phyloP scores from a whole-genome alignment of 1,140 invertebrate species.

The Calephelis virginiensis region DNA sequence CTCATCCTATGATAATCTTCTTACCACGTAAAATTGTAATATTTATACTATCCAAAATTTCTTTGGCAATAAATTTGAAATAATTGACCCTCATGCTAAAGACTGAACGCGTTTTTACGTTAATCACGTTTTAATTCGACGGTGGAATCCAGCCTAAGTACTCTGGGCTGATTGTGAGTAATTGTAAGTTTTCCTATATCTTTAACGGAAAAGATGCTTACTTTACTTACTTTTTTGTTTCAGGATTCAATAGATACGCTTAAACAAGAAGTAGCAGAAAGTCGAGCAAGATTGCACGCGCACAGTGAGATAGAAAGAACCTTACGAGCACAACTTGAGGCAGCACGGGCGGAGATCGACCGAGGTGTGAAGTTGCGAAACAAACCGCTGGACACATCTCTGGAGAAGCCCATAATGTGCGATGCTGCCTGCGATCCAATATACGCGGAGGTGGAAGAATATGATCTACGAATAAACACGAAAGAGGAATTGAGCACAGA shows the following conservation, averaged over 20 bases:
- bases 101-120: too few relatives aligned
- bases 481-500: constrained; percentile 67
- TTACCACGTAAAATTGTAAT: too few relatives aligned
- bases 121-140: too few relatives aligned
- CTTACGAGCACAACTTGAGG: constrained; percentile 62
- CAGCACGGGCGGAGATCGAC: constrained; percentile 55
- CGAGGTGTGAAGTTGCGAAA: constrained; percentile 13
- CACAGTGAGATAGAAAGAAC: constrained; percentile 68
- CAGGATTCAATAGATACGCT: constrained; percentile 69
- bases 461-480: constrained; percentile 49
- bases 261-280: constrained; percentile 71
- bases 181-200: too few relatives aligned
- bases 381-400: not conserved
- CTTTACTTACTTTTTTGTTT: constrained; percentile 29
- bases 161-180: too few relatives aligned
- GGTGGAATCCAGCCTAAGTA: too few relatives aligned
- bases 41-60: too few relatives aligned
- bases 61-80: too few relatives aligned
- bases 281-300: constrained; percentile 58
- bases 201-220: too few relatives aligned
- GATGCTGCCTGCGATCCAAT: constrained; percentile 67
- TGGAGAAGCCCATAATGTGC: constrained; percentile 34
- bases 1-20: too few relatives aligned
- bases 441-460: constrained; percentile 53
- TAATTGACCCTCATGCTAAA: too few relatives aligned